phyloP scores from a whole-genome alignment of 37 sponge, comb jelly and placozoan species.

The Hormiphora californensis region DNA sequence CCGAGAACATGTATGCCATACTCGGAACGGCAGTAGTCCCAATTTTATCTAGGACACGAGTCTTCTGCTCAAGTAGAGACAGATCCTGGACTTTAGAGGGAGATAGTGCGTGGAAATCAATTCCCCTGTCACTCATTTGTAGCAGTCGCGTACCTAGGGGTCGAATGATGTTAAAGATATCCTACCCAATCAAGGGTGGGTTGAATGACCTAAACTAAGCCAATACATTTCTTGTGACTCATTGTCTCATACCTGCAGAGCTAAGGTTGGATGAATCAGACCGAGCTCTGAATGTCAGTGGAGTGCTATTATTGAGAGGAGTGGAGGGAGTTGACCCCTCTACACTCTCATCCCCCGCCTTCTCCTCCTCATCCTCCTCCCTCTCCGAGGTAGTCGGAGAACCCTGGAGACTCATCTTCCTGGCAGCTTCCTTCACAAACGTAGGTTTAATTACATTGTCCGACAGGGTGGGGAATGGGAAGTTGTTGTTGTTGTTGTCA shows the following conservation, averaged over 20 bases:
- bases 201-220: too few species aligned
- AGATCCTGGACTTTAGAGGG: constrained; percentile 25
- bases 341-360: constrained; percentile 12
- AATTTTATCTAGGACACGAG: constrained; percentile 36
- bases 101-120: constrained; percentile 21
- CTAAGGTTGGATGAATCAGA: constrained; percentile 25
- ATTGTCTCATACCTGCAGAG: too few species aligned
- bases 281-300: too few species aligned
- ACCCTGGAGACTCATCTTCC: constrained; percentile 28
- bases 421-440: constrained; percentile 23
- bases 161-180: too few species aligned
- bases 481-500: too few species aligned
- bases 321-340: not conserved
- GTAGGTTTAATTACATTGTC: constrained; percentile 47
- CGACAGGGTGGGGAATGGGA: constrained; percentile 21
- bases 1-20: constrained; percentile 54
- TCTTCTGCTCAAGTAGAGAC: not conserved
- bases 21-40: constrained; percentile 38
- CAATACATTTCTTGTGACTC: too few species aligned
- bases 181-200: too few species aligned
- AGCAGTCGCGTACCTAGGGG: too few species aligned
- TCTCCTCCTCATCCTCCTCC: constrained; percentile 11
- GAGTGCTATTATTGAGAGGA: not conserved
- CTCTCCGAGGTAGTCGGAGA: constrained; percentile 26
- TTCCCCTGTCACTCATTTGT: too few species aligned